These are phyloP conservation scores for Beroe forskalii DNA, from an alignment of 37 sponge, comb jelly and placozoan species.

Conservation along the genomic window DNA sequence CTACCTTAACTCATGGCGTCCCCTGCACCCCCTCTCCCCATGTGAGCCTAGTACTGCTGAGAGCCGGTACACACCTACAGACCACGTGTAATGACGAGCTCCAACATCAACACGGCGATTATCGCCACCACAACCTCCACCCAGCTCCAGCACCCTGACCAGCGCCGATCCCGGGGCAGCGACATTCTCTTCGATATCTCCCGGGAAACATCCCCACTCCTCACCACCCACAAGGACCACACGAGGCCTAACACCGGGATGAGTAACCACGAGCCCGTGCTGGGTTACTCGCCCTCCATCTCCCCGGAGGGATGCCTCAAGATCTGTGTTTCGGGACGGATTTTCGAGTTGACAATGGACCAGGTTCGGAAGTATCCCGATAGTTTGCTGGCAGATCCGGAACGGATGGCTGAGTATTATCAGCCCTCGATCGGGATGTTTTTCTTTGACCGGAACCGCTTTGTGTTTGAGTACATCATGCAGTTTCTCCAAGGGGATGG, in stretches of 20 bases:
- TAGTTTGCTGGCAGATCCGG: neutral
- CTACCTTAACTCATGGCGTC: too few relatives aligned
- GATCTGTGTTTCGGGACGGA: constrained; percentile 15
- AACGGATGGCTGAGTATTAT: neutral
- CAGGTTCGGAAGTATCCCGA: constrained; percentile 17
- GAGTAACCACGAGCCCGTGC: neutral
- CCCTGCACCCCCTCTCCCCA: too few relatives aligned
- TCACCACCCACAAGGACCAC: neutral
- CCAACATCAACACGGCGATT: neutral
- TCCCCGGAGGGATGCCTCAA: constrained; percentile 14
- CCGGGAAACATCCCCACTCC: neutral
- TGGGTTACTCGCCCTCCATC: neutral
- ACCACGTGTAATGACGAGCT: neutral
- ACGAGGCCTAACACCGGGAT: neutral
- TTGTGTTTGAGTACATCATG: constrained; percentile 44
- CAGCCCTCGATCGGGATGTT: neutral
- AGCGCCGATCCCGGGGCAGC: neutral
- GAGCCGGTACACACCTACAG: too few relatives aligned
- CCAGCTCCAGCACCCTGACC: too few relatives aligned
- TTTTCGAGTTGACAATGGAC: constrained; percentile 18
- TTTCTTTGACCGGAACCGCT: constrained; percentile 40
- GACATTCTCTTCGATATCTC: neutral
- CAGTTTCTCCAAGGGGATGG: constrained; percentile 37
- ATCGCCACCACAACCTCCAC: neutral
- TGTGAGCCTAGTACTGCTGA: too few relatives aligned